A percentile compares a stretch with the other conserved stretches of the same genome.
phyloP scores from a whole-genome alignment of 2,113 vertebrate species.

The Muscicapa adusta region DNA sequence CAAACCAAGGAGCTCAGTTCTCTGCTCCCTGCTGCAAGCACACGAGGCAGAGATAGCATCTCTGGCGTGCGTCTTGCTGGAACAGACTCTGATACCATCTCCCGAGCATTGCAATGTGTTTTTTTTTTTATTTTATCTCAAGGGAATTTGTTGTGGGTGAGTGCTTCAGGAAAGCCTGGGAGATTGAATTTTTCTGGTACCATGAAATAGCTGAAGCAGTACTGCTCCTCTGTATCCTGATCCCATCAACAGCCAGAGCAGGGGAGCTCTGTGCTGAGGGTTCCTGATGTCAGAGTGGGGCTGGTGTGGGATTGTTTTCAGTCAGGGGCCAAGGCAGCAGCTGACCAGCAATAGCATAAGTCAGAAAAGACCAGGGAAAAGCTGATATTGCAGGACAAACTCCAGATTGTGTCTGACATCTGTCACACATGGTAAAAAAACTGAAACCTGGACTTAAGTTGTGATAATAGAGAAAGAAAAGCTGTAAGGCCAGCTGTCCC shows the following conservation, averaged over 20 bases:
- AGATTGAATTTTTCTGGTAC: conserved; percentile 6
- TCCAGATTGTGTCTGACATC: not conserved
- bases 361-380: not conserved
- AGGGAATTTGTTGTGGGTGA: conserved; percentile 29
- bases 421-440: not conserved
- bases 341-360: not conserved
- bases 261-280: not conserved
- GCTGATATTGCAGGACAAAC: not conserved
- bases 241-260: rapidly evolving
- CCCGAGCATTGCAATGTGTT: not conserved
- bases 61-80: not conserved
- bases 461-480: not conserved
- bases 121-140: not conserved
- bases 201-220: not conserved
- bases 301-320: not conserved
- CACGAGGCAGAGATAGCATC: not conserved
- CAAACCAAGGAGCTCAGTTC: not conserved
- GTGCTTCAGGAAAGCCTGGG: not conserved
- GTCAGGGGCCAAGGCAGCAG: not conserved
- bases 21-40: not conserved
- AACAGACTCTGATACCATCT: not conserved
- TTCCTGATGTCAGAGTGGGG: not conserved
- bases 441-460: not conserved
- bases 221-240: not conserved
- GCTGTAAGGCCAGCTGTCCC: not conserved